Base-by-base conservation (phyloP, 2,113 vertebrate species). In the Paradoxurus hermaphroditus region DNA sequence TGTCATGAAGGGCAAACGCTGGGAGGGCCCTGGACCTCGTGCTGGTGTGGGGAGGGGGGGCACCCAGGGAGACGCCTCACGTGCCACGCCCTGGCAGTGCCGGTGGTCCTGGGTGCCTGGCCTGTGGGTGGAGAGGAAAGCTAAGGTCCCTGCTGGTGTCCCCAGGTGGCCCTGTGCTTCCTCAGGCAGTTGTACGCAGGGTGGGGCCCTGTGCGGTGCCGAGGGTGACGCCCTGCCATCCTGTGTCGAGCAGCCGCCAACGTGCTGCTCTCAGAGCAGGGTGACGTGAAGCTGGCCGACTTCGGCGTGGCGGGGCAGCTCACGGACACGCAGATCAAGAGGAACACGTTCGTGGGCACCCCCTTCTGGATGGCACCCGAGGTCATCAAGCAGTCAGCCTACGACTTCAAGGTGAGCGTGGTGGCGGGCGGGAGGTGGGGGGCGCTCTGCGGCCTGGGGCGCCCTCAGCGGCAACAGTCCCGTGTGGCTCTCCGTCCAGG, bases 321-420 rank as follows among this genome's bases (percentile, higher is more conserved):
- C 98, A 99, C 99, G 6, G 99, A 99, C 91, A 99, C 99, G 0
- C 99, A 99, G 96, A 99, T 99, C 98, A 99, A 99, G 98, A 99
- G 99, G 97, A 99, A 99, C 98, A 99, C 99, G 0, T 99, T 99
- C 95, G 99, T 99, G 2, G 99, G 99, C 49, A 99, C 99, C 8
- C 99, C 99, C 0, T 99, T 99, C 99, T 99, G 99, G 99, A 99
- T 99, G 99, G 99, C 99, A 2, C 99, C 99, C 0, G 99, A 99
- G 98, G 99, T 99, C 97, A 99, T 99, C 98, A 99, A 99, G 97
- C 99, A 99, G 98, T 99, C 99, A 0, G 99, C 99, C 41, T 99
- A 99, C 1, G 99, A 99, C 98, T 99, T 99, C 97, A 99, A 99
- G 99, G 99, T 99, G 98, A 98, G 99, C 36, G 11, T 44, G 13